phyloP scores from a whole-genome alignment of 2,888 invertebrate species.

The Parnassius orleans region DNA sequence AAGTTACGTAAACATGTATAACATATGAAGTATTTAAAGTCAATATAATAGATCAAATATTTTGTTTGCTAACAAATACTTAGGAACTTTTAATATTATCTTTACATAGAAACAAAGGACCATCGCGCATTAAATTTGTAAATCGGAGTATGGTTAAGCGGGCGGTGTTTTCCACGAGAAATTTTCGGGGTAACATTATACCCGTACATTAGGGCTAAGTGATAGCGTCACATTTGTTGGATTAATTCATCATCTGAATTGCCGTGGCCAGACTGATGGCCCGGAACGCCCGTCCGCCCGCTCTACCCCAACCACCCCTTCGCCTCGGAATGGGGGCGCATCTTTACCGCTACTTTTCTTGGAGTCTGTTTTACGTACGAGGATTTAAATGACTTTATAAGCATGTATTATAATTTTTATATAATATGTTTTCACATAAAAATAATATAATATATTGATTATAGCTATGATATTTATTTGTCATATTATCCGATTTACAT shows the following conservation, averaged over 20 bases:
- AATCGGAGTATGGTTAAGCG: constrained; percentile 10
- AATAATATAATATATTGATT: too few species aligned
- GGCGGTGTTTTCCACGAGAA: constrained; percentile 44
- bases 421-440: too few species aligned
- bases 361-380: constrained; percentile 57
- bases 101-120: constrained; percentile 17
- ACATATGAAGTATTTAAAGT: too few species aligned
- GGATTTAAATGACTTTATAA: constrained; percentile 50
- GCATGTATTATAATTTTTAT: too few species aligned
- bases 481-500: too few species aligned
- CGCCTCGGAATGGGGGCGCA: constrained; percentile 39
- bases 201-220: constrained; percentile 81
- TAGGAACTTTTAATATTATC: constrained; percentile 2
- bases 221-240: constrained; percentile 81
- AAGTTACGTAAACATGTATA: too few species aligned
- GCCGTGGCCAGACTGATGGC: constrained; percentile 81
- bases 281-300: constrained; percentile 60
- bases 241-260: constrained; percentile 82
- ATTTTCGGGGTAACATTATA: constrained; percentile 78
- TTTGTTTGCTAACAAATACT: too few species aligned
- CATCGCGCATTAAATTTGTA: constrained; percentile 6
- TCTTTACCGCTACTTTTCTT: constrained; percentile 48
- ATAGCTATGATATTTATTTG: too few species aligned
- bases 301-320: constrained; percentile 33
- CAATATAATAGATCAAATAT: too few species aligned